phyloP scores from a whole-genome alignment of 2,888 invertebrate genomes.

The Drosophila limbata region DNA sequence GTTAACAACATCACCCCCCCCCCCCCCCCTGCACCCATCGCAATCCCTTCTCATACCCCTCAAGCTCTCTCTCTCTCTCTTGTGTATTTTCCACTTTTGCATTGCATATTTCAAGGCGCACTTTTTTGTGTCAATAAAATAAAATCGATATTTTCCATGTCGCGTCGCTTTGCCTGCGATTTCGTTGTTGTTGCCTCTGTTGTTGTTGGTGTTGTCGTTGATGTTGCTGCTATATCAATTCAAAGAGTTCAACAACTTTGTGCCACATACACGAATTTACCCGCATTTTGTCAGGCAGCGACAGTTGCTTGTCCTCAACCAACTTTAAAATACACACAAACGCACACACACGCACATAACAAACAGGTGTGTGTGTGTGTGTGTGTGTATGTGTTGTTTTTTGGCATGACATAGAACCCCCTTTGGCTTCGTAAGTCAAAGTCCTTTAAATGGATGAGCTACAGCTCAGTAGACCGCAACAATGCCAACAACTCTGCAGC shows the following conservation, averaged over 20 bases:
- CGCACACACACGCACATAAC: conserved; percentile 2
- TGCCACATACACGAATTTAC: conserved; percentile 51
- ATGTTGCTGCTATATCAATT: conserved; percentile 40
- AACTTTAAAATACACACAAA: conserved; percentile 1
- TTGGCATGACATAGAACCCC: conserved; percentile 20
- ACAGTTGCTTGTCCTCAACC: conserved; percentile 48
- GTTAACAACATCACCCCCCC: neutral
- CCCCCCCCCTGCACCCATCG: neutral
- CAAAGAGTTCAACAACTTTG: conserved; percentile 70
- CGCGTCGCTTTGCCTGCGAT: conserved; percentile 10
- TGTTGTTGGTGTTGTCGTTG: conserved; percentile 6
- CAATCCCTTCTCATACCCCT: neutral
- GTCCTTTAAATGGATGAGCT: conserved; percentile 9
- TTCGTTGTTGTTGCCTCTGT: neutral
- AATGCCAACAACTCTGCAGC: conserved; percentile 2
- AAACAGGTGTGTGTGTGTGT: conserved; percentile 16
- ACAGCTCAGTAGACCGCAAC: neutral
- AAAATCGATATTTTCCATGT: conserved; percentile 66
- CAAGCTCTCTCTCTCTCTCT: conserved; percentile 5
- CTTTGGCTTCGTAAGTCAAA: conserved; percentile 15
- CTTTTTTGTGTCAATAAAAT: conserved; percentile 74
- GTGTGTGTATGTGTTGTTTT: conserved; percentile 2
- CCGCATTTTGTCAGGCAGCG: conserved; percentile 35
- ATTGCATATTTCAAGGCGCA: conserved; percentile 78
- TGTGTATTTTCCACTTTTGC: conserved; percentile 58